Evolutionary conservation across 2,888 invertebrate species (phyloP).

Genomic region (Micropterix aruncella): DNA sequence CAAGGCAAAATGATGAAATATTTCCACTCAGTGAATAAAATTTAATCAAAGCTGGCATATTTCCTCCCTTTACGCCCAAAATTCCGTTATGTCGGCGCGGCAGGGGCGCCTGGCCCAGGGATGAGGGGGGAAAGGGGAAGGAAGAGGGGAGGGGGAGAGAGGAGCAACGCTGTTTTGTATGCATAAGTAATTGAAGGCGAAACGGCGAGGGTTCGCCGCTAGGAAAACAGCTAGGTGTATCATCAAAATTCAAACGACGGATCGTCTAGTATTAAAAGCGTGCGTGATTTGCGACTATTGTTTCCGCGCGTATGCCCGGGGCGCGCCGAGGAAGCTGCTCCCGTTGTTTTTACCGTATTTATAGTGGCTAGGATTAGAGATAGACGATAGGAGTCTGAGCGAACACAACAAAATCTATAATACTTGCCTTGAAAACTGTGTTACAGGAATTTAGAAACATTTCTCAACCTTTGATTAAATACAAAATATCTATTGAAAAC

Average conservation of each 20-base stretch:
- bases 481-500: too few relatives aligned
- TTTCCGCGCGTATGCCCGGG: too few relatives aligned
- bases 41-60: neutral
- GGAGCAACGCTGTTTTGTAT: neutral
- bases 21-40: neutral
- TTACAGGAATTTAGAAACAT: too few relatives aligned
- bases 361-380: too few relatives aligned
- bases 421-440: too few relatives aligned
- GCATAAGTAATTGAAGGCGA: neutral
- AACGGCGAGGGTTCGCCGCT: neutral
- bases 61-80: neutral
- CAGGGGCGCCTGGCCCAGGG: neutral
- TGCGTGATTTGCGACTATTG: neutral
- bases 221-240: neutral
- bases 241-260: neutral
- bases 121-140: neutral
- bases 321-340: too few relatives aligned
- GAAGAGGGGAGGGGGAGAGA: neutral
- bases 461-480: too few relatives aligned
- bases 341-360: too few relatives aligned
- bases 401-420: too few relatives aligned
- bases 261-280: neutral
- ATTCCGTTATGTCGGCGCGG: neutral
- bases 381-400: too few relatives aligned
- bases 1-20: neutral